phyloP scores from a whole-genome alignment of 64 coral and sea anemone species.

The Porites lutea region DNA sequence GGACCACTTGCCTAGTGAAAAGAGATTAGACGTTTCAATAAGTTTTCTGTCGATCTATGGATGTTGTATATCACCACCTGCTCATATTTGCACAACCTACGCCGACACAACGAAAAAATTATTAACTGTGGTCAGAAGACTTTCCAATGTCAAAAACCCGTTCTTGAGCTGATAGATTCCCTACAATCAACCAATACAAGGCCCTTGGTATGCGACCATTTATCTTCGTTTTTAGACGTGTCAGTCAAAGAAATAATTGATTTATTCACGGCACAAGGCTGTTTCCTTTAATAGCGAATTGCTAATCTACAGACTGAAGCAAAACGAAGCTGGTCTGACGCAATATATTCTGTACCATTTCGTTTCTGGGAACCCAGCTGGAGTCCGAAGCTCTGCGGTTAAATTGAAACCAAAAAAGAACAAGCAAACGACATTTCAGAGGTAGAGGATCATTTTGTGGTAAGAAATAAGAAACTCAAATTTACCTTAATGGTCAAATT shows the following conservation, averaged over 20 bases:
- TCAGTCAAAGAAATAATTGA: constrained; percentile 1
- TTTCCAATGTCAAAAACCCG: neutral
- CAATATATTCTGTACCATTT: too few relatives aligned
- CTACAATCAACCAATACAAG: neutral
- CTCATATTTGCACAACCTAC: neutral
- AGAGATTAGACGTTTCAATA: neutral
- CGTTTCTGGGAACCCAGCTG: too few relatives aligned
- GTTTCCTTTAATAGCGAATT: neutral
- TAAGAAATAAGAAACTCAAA: too few relatives aligned
- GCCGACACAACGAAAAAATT: too few relatives aligned
- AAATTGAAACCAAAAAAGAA: too few relatives aligned
- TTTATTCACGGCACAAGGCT: neutral
- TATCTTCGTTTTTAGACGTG: neutral
- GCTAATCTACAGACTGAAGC: neutral
- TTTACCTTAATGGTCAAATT: too few relatives aligned
- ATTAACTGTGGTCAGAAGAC: neutral
- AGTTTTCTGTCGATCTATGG: neutral
- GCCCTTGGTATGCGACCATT: neutral
- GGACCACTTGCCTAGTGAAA: neutral
- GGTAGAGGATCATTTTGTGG: too few relatives aligned
- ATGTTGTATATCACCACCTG: neutral
- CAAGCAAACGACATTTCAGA: too few relatives aligned
- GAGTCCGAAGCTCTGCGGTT: too few relatives aligned
- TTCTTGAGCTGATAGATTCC: neutral
- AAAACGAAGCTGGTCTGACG: neutral